Evolutionary conservation across 2,888 invertebrate species (phyloP), one percentile per base, ranked within the genome.

Genomic region (Epinotia ramella): DNA sequence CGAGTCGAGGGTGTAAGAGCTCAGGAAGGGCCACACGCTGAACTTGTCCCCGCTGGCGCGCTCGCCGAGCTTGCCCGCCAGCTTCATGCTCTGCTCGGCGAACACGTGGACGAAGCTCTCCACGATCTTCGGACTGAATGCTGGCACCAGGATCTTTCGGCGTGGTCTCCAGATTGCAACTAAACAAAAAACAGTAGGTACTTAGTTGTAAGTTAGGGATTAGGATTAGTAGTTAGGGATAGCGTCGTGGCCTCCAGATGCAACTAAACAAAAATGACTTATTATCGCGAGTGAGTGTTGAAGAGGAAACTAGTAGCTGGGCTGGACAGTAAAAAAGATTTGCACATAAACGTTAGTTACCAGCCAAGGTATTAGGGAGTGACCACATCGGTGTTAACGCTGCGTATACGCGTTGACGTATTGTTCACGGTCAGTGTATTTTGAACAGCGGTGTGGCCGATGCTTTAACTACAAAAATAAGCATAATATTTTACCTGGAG

Each of bases 81-180:
- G 84, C 63, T 92, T 91, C 13, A 89, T 85, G 59, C 95, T 91
- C 83, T 96, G 96, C 77, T 95, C 95, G 49, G 95, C 93, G 86
- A 96, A 96, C 0, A 96, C 93, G 2, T 95, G 92, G 2, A 96
- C 91, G 80, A 96, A 97, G 70, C 92, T 95, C 77, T 96, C 95
- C n/a, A 96, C 89, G 77, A 96, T 95, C 84, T 95, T 96, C 77
- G 96, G 96, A 82, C 96, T 96, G 83, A 97, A 97, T 0, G 96
- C 95, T 40, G 96, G 96, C 40, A 96, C 94, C 68, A 96, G 85
- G 73, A 96, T 87, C 86, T 96, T 96, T 6, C 96, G 89, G 20
- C 96, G 92, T 3, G 88, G 88, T 78, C 95, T 93, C 96, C 96
- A 97, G 81, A 96, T 96, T 0, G 91, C 57, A 60, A 94, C 94